phyloP scores from a whole-genome alignment of 2,113 vertebrate genomes.

The Axis porcinus region DNA sequence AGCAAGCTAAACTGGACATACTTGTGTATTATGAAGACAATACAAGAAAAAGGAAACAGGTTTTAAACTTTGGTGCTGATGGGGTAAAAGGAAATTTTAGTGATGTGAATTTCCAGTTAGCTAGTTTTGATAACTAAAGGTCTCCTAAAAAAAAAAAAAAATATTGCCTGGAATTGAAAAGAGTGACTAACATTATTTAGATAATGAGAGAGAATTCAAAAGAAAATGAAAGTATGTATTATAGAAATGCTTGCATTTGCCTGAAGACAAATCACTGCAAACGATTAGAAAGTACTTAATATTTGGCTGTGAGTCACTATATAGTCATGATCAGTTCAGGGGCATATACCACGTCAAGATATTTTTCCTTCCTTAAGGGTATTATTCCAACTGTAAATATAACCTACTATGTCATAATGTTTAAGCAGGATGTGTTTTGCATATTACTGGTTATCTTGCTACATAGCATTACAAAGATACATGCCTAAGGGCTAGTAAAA shows the following conservation, averaged over 20 bases:
- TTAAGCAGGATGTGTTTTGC: not conserved
- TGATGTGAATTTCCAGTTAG: slow-evolving; percentile 27
- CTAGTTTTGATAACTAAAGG: slow-evolving; percentile 26
- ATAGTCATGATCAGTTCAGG: not conserved
- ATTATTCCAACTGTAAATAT: slow-evolving; percentile 25
- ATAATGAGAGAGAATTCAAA: slow-evolving; percentile 54
- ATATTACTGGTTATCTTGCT: slow-evolving; percentile 9
- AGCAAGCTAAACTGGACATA: slow-evolving; percentile 17
- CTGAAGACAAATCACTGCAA: slow-evolving; percentile 56
- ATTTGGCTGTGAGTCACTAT: slow-evolving; percentile 7
- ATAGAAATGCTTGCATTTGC: slow-evolving; percentile 54
- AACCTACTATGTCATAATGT: not conserved
- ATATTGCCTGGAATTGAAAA: not conserved
- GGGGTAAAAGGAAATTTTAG: slow-evolving; percentile 43
- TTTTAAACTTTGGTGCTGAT: slow-evolving; percentile 44
- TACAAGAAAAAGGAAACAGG: slow-evolving; percentile 44
- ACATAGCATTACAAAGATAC: not conserved
- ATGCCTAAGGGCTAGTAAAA: not conserved
- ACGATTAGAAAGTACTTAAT: slow-evolving; percentile 47
- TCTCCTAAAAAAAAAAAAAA: slow-evolving; percentile 12
- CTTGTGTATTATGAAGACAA: slow-evolving; percentile 47
- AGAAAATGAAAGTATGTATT: slow-evolving; percentile 41
- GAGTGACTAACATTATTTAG: slow-evolving; percentile 38
- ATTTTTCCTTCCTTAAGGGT: not conserved
- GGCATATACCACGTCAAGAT: not conserved